These are phyloP conservation scores for Trididemnum clinides DNA, from an alignment of 23 tunicate genomes.

Conservation along the genomic window DNA sequence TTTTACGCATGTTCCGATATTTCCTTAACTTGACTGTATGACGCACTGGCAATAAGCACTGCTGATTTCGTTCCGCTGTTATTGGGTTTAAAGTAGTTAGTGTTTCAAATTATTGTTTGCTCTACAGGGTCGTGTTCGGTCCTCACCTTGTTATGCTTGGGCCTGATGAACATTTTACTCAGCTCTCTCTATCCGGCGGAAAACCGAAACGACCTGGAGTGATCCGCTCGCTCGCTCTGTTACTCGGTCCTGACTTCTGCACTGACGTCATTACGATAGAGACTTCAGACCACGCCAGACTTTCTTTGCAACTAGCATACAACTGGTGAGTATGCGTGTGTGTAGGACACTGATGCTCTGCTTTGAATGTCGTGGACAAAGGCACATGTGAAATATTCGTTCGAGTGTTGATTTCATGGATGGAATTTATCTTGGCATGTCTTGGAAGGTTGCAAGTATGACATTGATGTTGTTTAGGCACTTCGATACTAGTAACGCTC, in stretches of 20 bases:
- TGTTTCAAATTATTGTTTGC: no score
- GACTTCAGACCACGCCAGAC: conserved; percentile 97
- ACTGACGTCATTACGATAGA: conserved; percentile 94
- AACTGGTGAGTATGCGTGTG: conserved; percentile 59
- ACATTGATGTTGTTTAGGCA: conserved; percentile 68
- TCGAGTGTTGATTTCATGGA: no score
- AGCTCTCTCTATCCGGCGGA: conserved; percentile 91
- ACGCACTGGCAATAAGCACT: no score
- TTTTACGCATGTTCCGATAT: no score
- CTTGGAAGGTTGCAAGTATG: no score
- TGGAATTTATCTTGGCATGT: no score
- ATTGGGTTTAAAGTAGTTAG: no score
- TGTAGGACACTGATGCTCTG: conserved; percentile 18
- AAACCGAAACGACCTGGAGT: conserved; percentile 94
- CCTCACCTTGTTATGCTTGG: conserved; percentile 95
- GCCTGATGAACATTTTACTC: conserved; percentile 98
- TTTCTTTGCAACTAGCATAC: conserved; percentile 85
- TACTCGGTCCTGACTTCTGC: conserved; percentile 98
- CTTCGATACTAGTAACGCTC: conserved; percentile 71
- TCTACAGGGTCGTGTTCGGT: conserved; percentile 85
- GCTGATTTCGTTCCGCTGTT: no score
- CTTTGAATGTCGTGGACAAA: no score
- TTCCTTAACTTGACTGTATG: no score
- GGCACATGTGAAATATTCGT: no score
- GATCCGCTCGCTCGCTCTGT: conserved; percentile 81